Evolutionary conservation across 1,140 invertebrate species (phyloP).

Genomic region (Trachymyrmex cornetzi): DNA sequence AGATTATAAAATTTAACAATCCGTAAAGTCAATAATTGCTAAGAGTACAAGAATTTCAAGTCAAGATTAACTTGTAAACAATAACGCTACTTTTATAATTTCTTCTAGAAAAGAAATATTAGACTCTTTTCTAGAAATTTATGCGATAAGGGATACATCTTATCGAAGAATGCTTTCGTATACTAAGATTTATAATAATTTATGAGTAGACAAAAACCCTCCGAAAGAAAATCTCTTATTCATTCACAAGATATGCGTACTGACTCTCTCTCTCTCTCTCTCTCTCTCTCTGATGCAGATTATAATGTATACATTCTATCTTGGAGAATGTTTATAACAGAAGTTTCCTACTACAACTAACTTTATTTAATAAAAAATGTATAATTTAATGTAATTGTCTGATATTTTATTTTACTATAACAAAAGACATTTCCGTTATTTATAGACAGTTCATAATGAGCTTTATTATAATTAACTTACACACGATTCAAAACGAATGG

Average conservation of each 20-base stretch:
- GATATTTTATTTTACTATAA: not conserved
- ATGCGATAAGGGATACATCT: not conserved
- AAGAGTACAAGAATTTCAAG: not conserved
- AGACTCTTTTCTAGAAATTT: not conserved
- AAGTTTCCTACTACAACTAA: not conserved
- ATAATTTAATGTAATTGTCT: conserved; percentile 1
- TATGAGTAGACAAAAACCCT: not conserved
- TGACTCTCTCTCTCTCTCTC: not conserved
- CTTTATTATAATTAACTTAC: not conserved
- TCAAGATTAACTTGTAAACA: not conserved
- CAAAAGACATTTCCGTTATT: not conserved
- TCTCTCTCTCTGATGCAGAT: not conserved
- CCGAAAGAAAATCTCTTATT: not conserved
- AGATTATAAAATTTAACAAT: too few relatives aligned
- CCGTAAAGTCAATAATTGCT: not conserved
- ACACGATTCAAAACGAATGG: not conserved
- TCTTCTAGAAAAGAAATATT: not conserved
- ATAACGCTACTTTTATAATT: not conserved
- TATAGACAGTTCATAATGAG: not conserved
- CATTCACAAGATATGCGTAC: not conserved
- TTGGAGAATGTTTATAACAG: not conserved
- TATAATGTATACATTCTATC: not conserved
- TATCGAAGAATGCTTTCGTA: not conserved
- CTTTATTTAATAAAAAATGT: not conserved
- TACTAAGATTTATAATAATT: not conserved